Evolutionary conservation across 2,888 invertebrate species (phyloP).

Genomic region (Coenonympha glycerion): DNA sequence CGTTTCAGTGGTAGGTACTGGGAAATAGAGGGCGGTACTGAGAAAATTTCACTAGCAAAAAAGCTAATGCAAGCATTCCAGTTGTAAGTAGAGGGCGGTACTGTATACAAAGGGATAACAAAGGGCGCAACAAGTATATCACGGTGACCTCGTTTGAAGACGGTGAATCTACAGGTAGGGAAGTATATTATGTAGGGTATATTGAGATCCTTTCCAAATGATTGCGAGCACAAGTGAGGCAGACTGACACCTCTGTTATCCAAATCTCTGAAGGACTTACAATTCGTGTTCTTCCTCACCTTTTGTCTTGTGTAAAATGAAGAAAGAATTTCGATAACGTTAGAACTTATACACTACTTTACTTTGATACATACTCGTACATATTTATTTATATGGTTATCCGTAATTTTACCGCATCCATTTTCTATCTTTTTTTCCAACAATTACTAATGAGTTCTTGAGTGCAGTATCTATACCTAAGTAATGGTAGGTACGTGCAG

Average conservation of each 20-base stretch:
- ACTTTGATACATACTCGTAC: background rate
- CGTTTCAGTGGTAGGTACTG: no score
- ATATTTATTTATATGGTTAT: background rate
- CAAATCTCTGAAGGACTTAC: background rate
- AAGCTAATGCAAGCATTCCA: background rate
- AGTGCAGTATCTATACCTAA: no score
- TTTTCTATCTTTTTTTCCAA: no score
- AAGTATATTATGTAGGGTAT: background rate
- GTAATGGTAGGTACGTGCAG: no score
- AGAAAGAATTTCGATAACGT: background rate
- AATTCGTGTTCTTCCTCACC: background rate
- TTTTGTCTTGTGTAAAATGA: background rate
- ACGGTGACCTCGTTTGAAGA: background rate
- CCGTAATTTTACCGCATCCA: no score
- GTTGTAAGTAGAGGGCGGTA: background rate
- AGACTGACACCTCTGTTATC: background rate
- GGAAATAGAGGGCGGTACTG: no score
- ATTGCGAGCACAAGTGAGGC: conserved; percentile 1
- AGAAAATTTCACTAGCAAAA: no score
- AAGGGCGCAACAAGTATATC: conserved; percentile 8
- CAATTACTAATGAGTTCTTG: no score
- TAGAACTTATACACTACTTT: background rate
- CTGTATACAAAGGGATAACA: background rate
- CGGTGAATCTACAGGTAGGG: background rate
- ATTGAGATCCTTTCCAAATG: conserved; percentile 1